Evolutionary conservation across 2,888 invertebrate species (phyloP).

Genomic region (Macaria liturata): DNA sequence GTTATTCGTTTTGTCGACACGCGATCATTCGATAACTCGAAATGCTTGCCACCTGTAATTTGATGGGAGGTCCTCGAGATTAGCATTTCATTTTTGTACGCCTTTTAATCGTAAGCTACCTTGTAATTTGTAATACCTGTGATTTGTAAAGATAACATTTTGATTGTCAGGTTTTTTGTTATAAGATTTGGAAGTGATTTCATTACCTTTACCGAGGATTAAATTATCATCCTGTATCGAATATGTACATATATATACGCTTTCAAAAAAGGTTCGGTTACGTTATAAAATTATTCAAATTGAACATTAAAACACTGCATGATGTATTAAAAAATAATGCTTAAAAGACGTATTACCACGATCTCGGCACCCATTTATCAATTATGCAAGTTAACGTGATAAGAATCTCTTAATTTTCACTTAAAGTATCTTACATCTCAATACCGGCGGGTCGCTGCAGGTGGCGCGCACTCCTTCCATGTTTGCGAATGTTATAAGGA

Average conservation of each 20-base stretch:
- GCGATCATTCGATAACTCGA: conserved; percentile 66
- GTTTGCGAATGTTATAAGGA: conserved; percentile 55
- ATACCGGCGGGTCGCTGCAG: conserved; percentile 56
- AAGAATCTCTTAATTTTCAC: conserved; percentile 39
- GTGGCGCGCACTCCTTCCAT: conserved; percentile 54
- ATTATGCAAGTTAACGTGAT: conserved; percentile 36
- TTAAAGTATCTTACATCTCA: conserved; percentile 47
- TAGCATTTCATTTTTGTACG: conserved; percentile 45
- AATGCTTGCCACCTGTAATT: conserved; percentile 68
- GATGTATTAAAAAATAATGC: too few relatives aligned
- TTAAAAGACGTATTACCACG: conserved; percentile 13
- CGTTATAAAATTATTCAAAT: too few relatives aligned
- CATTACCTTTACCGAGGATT: conserved; percentile 14
- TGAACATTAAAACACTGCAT: too few relatives aligned
- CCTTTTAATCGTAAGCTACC: conserved; percentile 24
- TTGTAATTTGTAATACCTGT: conserved; percentile 27
- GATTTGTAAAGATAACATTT: conserved; percentile 28
- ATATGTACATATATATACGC: too few relatives aligned
- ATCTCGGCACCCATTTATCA: conserved; percentile 31
- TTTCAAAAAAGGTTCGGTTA: too few relatives aligned
- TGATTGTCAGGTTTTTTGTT: conserved; percentile 8
- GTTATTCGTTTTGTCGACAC: conserved; percentile 73
- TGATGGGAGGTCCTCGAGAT: conserved; percentile 64
- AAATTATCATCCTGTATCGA: conserved; percentile 5
- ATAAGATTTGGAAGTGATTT: conserved; percentile 7